Percentiles rank a stretch among this genome's conserved stretches.
These are phyloP conservation scores for Oscheius sp. DNA, from an alignment of 2,888 invertebrate genomes.

Conservation along the genomic window DNA sequence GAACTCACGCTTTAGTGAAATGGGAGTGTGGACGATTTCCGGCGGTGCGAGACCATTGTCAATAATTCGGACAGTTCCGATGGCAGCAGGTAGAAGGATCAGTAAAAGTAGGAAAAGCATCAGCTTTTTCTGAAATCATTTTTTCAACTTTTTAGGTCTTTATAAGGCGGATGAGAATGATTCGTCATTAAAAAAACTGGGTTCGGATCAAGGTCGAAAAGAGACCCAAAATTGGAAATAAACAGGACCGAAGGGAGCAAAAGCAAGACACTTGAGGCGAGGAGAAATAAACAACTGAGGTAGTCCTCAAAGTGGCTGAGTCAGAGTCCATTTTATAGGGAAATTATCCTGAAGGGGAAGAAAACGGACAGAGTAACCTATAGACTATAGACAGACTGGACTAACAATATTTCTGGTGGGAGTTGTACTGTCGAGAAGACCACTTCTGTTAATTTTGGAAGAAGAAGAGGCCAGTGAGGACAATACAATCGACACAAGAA, in stretches of 20 bases:
- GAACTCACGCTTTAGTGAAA: slow-evolving; percentile 61
- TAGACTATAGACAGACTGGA: too few species aligned
- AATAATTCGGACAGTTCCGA: slow-evolving; percentile 58
- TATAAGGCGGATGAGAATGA: background rate
- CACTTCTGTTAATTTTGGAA: too few species aligned
- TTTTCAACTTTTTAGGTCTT: too few species aligned
- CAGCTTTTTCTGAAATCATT: background rate
- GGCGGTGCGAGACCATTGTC: slow-evolving; percentile 68
- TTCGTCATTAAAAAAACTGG: background rate
- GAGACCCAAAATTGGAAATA: slow-evolving; percentile 1
- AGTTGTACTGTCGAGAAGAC: too few species aligned
- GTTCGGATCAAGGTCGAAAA: slow-evolving; percentile 2
- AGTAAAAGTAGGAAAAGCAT: slow-evolving; percentile 11
- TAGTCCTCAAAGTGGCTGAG: too few species aligned
- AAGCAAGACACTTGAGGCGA: background rate
- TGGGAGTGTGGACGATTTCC: slow-evolving; percentile 66
- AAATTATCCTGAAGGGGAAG: background rate
- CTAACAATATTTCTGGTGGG: too few species aligned
- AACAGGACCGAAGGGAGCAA: background rate
- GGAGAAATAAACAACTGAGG: background rate
- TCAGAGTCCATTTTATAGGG: background rate
- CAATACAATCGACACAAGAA: too few species aligned
- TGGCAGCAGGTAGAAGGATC: background rate
- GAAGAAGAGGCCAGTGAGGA: too few species aligned
- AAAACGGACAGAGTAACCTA: background rate